Evolutionary conservation across 2,797 vertebrate genomes (phyloP).

Genomic region (Moxostoma hubbsi): DNA sequence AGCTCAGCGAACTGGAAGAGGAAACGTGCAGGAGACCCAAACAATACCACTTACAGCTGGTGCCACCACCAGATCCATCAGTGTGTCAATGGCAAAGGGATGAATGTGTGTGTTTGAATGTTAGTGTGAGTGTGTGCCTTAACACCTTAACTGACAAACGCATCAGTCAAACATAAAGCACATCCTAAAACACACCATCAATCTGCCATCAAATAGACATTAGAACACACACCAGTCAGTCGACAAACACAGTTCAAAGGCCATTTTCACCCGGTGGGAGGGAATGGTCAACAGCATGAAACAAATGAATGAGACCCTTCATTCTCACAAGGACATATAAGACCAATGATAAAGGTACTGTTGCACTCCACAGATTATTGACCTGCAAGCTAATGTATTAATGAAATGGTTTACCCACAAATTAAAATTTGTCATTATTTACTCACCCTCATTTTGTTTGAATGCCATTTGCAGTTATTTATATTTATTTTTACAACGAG

Average conservation of each 20-base stretch:
- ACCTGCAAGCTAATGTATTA: background rate
- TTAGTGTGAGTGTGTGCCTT: conserved; percentile 13
- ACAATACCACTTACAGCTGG: conserved; percentile 56
- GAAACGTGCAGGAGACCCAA: conserved; percentile 45
- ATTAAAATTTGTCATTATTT: too few relatives aligned
- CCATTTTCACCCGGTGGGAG: conserved; percentile 44
- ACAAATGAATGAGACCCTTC: background rate
- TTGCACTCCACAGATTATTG: background rate
- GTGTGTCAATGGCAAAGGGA: conserved; percentile 45
- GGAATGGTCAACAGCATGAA: conserved; percentile 10
- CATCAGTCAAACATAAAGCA: conserved; percentile 49
- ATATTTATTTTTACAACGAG: too few relatives aligned
- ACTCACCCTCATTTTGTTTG: too few relatives aligned
- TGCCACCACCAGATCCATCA: conserved; percentile 42
- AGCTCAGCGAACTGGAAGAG: conserved; percentile 52
- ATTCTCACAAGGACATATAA: background rate
- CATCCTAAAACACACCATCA: conserved; percentile 51
- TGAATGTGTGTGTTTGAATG: conserved; percentile 7
- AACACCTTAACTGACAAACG: conserved; percentile 55
- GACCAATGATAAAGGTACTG: background rate
- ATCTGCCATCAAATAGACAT: conserved; percentile 56
- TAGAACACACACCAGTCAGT: conserved; percentile 37
- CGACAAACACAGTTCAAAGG: conserved; percentile 34
- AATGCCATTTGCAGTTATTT: too few relatives aligned
- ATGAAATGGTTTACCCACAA: too few relatives aligned